Percentiles rank a stretch among this genome's conserved stretches.
Conservation (phyloP, 2,797 vertebrate genomes). For the Echiichthys vipera region DNA sequence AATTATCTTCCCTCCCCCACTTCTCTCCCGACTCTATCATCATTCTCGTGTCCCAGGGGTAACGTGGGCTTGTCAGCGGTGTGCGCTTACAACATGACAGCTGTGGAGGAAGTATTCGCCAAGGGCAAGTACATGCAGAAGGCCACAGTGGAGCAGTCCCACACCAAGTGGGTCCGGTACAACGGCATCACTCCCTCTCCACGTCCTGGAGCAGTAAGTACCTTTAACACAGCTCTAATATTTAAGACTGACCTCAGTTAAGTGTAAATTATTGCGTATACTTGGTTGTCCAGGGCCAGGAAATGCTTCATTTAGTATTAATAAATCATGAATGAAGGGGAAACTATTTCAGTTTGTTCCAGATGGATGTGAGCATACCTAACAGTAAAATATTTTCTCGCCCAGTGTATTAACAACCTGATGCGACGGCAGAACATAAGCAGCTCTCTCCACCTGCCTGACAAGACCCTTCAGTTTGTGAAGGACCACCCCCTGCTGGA, state of each 20-base stretch:
- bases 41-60: constrained; percentile 80
- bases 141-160: constrained; percentile 93
- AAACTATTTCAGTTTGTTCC: neutral
- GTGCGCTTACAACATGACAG: constrained; percentile 91
- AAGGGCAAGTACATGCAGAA: constrained; percentile 98
- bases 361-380: neutral
- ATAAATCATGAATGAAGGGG: neutral
- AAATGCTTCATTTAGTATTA: neutral
- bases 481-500: constrained; percentile 97
- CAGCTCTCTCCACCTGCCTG: constrained; percentile 92
- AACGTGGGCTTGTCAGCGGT: constrained; percentile 96
- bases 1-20: neutral
- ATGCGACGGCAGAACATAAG: constrained; percentile 89
- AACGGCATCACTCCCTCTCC: constrained; percentile 91
- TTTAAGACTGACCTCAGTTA: neutral
- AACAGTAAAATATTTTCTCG: neutral
- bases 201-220: constrained; percentile 94
- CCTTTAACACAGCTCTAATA: constrained; percentile 2
- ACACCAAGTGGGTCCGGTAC: constrained; percentile 97
- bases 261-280: neutral
- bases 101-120: constrained; percentile 92
- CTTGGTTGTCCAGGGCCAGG: neutral
- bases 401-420: constrained; percentile 92
- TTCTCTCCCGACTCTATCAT: neutral
- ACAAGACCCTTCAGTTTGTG: constrained; percentile 96